Conservation (phyloP, 2,113 vertebrate species). For the Podarcis muralis region DNA sequence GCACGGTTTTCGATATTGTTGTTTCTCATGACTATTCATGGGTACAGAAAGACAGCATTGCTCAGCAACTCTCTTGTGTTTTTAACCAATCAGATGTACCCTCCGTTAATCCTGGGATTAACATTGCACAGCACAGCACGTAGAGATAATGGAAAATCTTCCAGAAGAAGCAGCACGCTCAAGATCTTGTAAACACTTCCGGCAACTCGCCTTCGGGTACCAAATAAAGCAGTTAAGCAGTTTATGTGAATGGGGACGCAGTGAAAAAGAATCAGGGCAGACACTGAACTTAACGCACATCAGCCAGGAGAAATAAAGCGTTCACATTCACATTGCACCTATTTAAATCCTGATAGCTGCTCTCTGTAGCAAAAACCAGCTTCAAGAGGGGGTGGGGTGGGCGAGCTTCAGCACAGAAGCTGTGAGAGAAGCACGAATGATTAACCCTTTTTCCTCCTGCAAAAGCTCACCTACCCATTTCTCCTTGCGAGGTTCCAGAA, state of each 20-base stretch:
- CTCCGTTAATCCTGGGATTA: constrained; percentile 41
- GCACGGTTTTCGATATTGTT: neutral
- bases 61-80: neutral
- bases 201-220: neutral
- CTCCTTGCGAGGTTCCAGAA: neutral
- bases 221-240: constrained; percentile 35
- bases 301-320: constrained; percentile 4
- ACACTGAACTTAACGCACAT: neutral
- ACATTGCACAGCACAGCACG: constrained; percentile 22
- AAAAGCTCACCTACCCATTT: neutral
- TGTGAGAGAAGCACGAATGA: neutral
- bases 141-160: constrained; percentile 34
- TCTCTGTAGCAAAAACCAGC: neutral
- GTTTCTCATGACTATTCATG: constrained; percentile 9
- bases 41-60: constrained; percentile 4
- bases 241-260: constrained; percentile 18
- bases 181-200: constrained; percentile 25
- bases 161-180: constrained; percentile 16
- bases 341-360: neutral
- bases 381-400: neutral
- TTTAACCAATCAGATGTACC: constrained; percentile 30
- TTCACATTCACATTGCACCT: neutral
- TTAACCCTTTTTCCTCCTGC: neutral
- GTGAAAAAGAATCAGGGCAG: constrained; percentile 15
- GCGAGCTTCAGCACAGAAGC: neutral